Conservation (phyloP, 2,113 vertebrate genomes). For the Pyrgilauda ruficollis region DNA sequence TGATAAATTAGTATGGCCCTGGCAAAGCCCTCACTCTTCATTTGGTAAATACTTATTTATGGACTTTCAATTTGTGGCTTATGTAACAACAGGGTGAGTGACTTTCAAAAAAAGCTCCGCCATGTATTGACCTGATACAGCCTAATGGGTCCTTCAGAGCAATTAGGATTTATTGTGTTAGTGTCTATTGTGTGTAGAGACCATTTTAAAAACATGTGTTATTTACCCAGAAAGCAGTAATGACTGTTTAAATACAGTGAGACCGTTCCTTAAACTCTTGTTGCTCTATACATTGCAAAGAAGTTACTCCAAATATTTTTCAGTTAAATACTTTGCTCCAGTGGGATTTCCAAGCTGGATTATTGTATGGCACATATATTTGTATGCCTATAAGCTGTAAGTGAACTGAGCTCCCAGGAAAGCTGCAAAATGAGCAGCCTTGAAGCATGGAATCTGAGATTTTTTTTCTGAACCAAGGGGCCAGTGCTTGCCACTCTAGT, state of each 20-base stretch:
- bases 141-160: slow-evolving; percentile 72
- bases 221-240: slow-evolving; percentile 67
- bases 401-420: not conserved
- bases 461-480: not conserved
- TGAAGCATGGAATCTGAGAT: not conserved
- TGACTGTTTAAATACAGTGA: slow-evolving; percentile 59
- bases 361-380: not conserved
- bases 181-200: slow-evolving; percentile 45
- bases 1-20: slow-evolving; percentile 61
- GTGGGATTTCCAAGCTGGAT: not conserved
- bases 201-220: slow-evolving; percentile 57
- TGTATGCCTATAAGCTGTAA: not conserved
- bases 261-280: slow-evolving; percentile 20
- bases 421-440: slow-evolving; percentile 10
- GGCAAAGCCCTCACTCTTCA: slow-evolving; percentile 46
- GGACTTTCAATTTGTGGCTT: slow-evolving; percentile 43
- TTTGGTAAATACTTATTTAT: slow-evolving; percentile 64
- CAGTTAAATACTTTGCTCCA: not conserved
- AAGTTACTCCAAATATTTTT: slow-evolving; percentile 1
- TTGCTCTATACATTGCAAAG: slow-evolving; percentile 6
- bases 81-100: slow-evolving; percentile 35
- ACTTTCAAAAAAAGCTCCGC: slow-evolving; percentile 26
- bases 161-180: slow-evolving; percentile 69
- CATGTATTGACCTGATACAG: slow-evolving; percentile 58
- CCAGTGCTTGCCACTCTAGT: not conserved